phyloP scores from a whole-genome alignment of 2,888 invertebrate genomes.

The Tetragnatha montana region DNA sequence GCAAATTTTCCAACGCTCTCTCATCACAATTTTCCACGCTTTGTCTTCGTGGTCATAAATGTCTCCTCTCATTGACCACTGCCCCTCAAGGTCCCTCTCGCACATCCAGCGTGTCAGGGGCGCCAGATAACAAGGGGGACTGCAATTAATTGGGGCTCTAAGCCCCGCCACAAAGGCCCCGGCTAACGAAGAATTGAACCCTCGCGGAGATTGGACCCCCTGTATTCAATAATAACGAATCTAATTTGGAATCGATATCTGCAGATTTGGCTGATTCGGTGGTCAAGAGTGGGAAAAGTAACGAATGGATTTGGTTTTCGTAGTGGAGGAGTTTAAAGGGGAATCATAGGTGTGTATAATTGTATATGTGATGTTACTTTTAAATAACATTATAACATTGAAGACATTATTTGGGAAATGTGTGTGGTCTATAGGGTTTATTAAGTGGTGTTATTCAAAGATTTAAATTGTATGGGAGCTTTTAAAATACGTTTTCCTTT shows the following conservation, averaged over 20 bases:
- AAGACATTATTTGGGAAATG: too few species aligned
- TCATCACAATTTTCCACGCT: neutral
- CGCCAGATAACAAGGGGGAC: slow-evolving; percentile 44
- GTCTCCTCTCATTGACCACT: neutral
- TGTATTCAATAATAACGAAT: slow-evolving; percentile 22
- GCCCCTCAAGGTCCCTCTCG: neutral
- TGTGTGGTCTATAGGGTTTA: too few species aligned
- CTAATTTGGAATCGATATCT: slow-evolving; percentile 20
- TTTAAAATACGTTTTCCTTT: too few species aligned
- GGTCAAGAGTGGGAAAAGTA: neutral
- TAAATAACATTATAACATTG: too few species aligned
- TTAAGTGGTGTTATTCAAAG: too few species aligned
- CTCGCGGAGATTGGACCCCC: slow-evolving; percentile 12
- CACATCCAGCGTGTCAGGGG: neutral
- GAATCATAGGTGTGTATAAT: too few species aligned
- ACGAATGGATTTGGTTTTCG: neutral
- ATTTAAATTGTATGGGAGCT: too few species aligned
- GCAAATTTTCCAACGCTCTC: neutral
- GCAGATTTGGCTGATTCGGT: too few species aligned
- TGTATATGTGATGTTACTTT: too few species aligned
- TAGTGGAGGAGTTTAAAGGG: neutral
- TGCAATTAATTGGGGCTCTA: slow-evolving; percentile 42
- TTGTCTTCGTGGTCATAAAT: slow-evolving; percentile 3
- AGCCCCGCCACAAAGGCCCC: slow-evolving; percentile 10
- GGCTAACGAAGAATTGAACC: slow-evolving; percentile 43